A percentile compares a stretch with the other conserved stretches of the same genome.
phyloP scores from a whole-genome alignment of 2,113 vertebrate species.

The Nicator chloris region DNA sequence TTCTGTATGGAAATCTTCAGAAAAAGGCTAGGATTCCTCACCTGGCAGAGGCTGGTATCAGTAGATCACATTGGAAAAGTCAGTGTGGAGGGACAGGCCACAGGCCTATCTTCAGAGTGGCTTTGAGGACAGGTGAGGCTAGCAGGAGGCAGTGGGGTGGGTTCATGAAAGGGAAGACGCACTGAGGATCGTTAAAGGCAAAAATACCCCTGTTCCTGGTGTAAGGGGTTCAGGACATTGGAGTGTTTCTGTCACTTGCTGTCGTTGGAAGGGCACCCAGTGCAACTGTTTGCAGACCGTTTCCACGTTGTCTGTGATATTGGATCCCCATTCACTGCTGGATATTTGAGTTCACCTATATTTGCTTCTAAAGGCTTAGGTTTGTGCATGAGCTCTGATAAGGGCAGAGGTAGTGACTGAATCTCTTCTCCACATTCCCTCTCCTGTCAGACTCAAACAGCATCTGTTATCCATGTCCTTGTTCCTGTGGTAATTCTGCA shows the following conservation, averaged over 20 bases:
- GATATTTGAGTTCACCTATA: neutral
- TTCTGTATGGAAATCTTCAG: neutral
- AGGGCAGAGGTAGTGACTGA: neutral
- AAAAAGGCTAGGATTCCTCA: neutral
- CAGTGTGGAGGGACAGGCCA: rapidly evolving
- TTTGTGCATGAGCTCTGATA: neutral
- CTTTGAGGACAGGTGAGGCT: neutral
- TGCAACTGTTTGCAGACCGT: neutral
- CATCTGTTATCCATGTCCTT: rapidly evolving
- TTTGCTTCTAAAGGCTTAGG: neutral
- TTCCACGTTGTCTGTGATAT: neutral
- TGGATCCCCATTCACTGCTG: neutral
- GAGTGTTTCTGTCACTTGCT: neutral
- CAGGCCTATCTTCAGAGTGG: neutral
- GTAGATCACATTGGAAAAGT: neutral
- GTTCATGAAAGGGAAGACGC: neutral
- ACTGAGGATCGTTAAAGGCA: neutral
- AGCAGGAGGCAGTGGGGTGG: neutral
- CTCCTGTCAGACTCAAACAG: neutral
- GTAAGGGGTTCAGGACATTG: neutral
- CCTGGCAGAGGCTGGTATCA: neutral
- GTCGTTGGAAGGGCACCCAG: neutral
- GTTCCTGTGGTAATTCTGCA: neutral
- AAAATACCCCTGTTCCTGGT: neutral
- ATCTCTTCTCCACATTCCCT: neutral